phyloP scores from a whole-genome alignment of 1,140 invertebrate genomes.

The Bombus cullumanus region DNA sequence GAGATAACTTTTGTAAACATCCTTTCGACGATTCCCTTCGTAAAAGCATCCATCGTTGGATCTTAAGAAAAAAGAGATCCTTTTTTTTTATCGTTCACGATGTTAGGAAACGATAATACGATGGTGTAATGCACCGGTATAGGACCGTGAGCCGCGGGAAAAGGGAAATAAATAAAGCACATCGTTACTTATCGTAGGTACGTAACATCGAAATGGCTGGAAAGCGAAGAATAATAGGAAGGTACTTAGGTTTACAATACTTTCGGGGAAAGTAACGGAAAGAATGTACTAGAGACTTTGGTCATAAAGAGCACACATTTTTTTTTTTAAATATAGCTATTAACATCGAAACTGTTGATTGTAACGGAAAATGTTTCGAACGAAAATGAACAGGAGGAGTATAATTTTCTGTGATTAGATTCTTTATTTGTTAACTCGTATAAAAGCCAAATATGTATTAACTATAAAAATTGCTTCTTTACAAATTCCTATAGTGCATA shows the following conservation, averaged over 20 bases:
- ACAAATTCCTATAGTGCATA: too few species aligned
- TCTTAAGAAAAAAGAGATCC: too few species aligned
- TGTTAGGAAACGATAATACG: neutral
- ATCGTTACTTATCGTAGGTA: neutral
- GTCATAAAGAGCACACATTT: too few species aligned
- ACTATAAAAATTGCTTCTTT: too few species aligned
- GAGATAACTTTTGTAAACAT: neutral
- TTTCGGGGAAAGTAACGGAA: too few species aligned
- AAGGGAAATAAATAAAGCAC: neutral
- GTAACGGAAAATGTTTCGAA: too few species aligned
- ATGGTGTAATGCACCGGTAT: neutral
- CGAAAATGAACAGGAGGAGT: neutral
- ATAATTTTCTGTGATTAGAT: neutral
- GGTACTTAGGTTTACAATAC: too few species aligned
- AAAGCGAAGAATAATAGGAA: neutral
- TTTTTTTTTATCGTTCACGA: slow-evolving; percentile 1
- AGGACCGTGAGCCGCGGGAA: neutral
- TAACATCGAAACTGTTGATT: neutral
- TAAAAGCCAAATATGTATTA: too few species aligned
- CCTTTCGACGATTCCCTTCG: neutral
- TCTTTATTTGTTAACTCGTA: too few species aligned
- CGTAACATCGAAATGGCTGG: neutral
- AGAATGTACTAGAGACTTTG: too few species aligned
- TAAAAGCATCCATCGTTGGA: neutral
- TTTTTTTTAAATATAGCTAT: too few species aligned